A percentile compares a stretch with the other conserved stretches of the same genome.
Conservation (phyloP, 2,113 vertebrate genomes). For the Eptesicus fuscus region DNA sequence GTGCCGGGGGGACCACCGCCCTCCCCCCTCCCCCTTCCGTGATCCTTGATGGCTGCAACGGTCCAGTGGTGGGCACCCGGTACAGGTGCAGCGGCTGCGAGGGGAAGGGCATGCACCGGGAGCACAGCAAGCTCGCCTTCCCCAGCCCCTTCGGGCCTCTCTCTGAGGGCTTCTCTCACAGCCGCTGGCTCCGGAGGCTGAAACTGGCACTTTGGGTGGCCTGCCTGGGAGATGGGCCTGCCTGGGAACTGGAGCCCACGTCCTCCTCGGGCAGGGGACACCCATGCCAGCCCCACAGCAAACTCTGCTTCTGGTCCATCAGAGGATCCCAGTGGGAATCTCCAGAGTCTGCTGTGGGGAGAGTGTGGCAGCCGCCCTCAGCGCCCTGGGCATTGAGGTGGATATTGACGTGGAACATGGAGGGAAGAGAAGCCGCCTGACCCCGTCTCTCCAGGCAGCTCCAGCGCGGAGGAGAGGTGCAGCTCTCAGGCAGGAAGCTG, state of each 20-base stretch:
- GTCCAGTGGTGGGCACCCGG: conserved; percentile 89
- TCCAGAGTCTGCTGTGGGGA: too few relatives aligned
- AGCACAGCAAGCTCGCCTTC: conserved; percentile 92
- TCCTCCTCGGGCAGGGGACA: background rate
- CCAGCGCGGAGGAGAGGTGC: conserved; percentile 52
- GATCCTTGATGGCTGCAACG: conserved; percentile 93
- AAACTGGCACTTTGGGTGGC: conserved; percentile 86
- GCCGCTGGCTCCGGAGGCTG: conserved; percentile 92
- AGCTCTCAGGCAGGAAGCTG: conserved; percentile 60
- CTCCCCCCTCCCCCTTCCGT: conserved; percentile 88
- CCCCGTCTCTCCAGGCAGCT: conserved; percentile 73
- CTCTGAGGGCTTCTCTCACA: conserved; percentile 88
- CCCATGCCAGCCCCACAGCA: conserved; percentile 26
- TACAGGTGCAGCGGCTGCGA: conserved; percentile 96
- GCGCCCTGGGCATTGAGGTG: conserved; percentile 95
- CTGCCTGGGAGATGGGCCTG: conserved; percentile 79
- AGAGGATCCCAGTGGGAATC: conserved; percentile 88
- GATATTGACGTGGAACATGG: conserved; percentile 97
- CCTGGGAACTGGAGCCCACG: conserved; percentile 73
- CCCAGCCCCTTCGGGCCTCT: conserved; percentile 84
- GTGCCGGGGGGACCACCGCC: conserved; percentile 89
- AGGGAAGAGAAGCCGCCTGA: conserved; percentile 91
- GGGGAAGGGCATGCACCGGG: conserved; percentile 90
- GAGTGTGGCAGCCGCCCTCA: conserved; percentile 94
- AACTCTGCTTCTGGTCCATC: conserved; percentile 78